Conservation (phyloP, 2,888 invertebrate species). For the Rutpela maculata region DNA sequence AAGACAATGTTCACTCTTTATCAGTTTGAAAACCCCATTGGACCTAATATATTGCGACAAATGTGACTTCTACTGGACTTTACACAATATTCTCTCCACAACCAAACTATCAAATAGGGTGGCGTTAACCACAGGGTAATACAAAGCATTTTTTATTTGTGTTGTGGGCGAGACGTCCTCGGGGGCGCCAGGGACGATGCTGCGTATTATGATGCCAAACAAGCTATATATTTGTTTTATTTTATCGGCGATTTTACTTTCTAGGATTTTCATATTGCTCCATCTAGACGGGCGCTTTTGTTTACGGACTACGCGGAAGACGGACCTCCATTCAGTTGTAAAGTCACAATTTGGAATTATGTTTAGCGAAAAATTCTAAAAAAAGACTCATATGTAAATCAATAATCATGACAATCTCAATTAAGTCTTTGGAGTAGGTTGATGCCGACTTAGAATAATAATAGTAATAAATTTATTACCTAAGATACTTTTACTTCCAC, state of each 20-base stretch:
- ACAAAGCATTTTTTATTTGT: neutral
- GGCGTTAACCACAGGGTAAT: constrained; percentile 7
- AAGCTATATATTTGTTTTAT: constrained; percentile 7
- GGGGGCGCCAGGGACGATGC: neutral
- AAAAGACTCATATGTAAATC: no score
- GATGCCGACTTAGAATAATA: no score
- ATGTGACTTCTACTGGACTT: neutral
- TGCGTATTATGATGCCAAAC: neutral
- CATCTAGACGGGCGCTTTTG: neutral
- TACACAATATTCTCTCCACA: constrained; percentile 4
- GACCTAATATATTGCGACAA: constrained; percentile 16
- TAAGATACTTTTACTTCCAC: no score
- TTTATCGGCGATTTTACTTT: neutral
- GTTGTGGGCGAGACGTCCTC: neutral
- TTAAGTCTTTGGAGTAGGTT: no score
- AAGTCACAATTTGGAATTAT: neutral
- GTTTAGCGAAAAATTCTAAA: neutral
- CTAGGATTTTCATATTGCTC: constrained; percentile 2
- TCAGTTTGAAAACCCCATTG: constrained; percentile 19
- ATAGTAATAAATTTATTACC: no score
- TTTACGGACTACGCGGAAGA: neutral
- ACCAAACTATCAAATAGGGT: neutral
- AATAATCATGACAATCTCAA: no score
- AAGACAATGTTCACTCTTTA: constrained; percentile 16
- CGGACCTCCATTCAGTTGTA: neutral